Base-by-base conservation (phyloP, 2,797 vertebrate species). In the Discoglossus pictus region DNA sequence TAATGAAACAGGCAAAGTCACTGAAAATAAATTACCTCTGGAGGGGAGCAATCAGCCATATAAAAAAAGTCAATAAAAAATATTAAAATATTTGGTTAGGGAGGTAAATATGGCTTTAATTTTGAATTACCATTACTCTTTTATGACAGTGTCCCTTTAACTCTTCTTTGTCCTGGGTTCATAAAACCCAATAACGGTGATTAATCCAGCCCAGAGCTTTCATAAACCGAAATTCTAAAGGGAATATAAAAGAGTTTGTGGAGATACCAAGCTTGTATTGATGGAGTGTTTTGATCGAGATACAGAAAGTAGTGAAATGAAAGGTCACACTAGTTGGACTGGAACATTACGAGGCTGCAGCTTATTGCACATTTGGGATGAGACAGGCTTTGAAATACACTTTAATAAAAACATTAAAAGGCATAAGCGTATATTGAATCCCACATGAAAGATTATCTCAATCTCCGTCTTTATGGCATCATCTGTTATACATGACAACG, bases 381-480 rank as follows among this genome's bases (percentile, higher is more conserved):
- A 63, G 47, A 35, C 51, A 42, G 46, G 27, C 61, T 63, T 15
- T 63, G 61, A 63, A 52, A 63, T 63, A 51, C 36, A 42, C 47
- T 63, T 63, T 52, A 63, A 63, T 63, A 63, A 63, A 51, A 61
- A 47, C 23, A 62, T 62, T 62, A 62, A 62, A 40, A 47, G 15
- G 13, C 15, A 43, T 63, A 52, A 52, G 61, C 47, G 7, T 42
- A 63, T 63, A 40, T 40, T 63, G 47, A 51, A 63, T 63, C 61
- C 36, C 61, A 20, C 18, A 35, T 63, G 61, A 63, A 52, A n/a
- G 20, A 63, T 52, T 27, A 23, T 52, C 61, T 42, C 24, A 52
- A 20, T 63, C 21, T 52, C 21, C 51, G 23, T 51, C 16, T 52
- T 63, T 63, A 63, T 52, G 31, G 36, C 7, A 1, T 51, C 61